Percentiles rank a stretch among this genome's conserved stretches.
Conservation (phyloP, 2,888 invertebrate genomes). For the Melinaea marsaeus region DNA sequence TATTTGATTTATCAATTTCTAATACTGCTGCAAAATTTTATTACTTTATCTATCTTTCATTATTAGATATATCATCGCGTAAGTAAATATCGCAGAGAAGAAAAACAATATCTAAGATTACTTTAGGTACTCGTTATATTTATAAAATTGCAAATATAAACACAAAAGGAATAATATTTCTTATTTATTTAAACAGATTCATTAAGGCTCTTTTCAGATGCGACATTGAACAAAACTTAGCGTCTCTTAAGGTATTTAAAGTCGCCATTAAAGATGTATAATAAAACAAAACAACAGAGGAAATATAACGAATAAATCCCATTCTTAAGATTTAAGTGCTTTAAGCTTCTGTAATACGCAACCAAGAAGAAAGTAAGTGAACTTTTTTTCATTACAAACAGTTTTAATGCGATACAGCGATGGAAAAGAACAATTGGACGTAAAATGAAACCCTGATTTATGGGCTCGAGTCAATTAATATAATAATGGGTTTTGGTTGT, state of each 20-base stretch:
- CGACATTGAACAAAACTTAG: no score
- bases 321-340: slow-evolving; percentile 2
- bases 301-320: neutral
- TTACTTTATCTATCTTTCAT: no score
- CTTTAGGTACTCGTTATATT: no score
- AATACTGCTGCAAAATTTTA: slow-evolving; percentile 15
- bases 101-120: no score
- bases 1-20: slow-evolving; percentile 33
- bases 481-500: slow-evolving; percentile 22
- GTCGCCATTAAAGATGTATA: slow-evolving; percentile 4
- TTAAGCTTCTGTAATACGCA: slow-evolving; percentile 7
- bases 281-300: slow-evolving; percentile 1
- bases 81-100: no score
- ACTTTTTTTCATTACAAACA: slow-evolving; percentile 28
- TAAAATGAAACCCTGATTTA: slow-evolving; percentile 47
- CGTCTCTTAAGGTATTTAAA: neutral
- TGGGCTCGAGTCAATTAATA: slow-evolving; percentile 42
- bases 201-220: no score
- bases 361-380: slow-evolving; percentile 5
- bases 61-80: no score
- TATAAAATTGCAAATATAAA: no score
- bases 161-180: no score
- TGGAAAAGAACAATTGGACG: slow-evolving; percentile 49
- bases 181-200: no score
- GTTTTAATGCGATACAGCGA: slow-evolving; percentile 39